Base-by-base conservation (phyloP, 2,797 vertebrate genomes). In the Lophotriccus pileatus region DNA sequence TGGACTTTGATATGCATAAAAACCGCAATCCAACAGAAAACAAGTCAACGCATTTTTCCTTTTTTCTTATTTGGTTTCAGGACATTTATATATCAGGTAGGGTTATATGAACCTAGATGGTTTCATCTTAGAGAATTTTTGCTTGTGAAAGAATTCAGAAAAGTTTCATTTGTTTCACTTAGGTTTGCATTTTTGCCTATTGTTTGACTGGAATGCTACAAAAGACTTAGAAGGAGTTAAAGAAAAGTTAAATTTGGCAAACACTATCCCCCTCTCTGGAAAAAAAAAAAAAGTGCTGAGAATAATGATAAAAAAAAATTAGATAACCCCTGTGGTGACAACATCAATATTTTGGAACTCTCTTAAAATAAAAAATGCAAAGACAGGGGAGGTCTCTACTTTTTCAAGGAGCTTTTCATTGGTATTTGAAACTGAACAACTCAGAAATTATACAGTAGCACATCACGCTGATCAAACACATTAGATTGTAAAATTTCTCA, bases 1-100 rank as follows among this genome's bases (percentile, higher is more conserved):
- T 97, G 93, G 96, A 85, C 97, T 97, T 97, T 97, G 95, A 96
- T 97, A 96, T 96, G 95, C 92, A 95, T 95, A 95, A 97, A 95
- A 97, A 59, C 16, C 59, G 58, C 96, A 96, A 83, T 91, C 92
- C 84, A 94, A 97, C 97, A 96, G 92, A 96, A 97, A 97, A 95
- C 93, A 97, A 97, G 95, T 89, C 96, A 96, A 96, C 84, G 77
- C 53, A 50, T 94, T 96, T 95, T 92, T 84, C 19, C 87, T 96
- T 96, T 97, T 95, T 97, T 96, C 84, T 91, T 92, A 68, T 94
- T 96, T 96, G 96, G 96, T 97, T 97, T 96, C 96, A 96, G 97
- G 97, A 97, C 97, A 97, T 97, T 97, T 97, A 96, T 96, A 95
- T 96, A 96, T 94, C 96, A 96, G 89, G 94, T 96, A 68, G 78